Conservation (phyloP, 2,113 vertebrate species). For the Pristiophorus japonicus region DNA sequence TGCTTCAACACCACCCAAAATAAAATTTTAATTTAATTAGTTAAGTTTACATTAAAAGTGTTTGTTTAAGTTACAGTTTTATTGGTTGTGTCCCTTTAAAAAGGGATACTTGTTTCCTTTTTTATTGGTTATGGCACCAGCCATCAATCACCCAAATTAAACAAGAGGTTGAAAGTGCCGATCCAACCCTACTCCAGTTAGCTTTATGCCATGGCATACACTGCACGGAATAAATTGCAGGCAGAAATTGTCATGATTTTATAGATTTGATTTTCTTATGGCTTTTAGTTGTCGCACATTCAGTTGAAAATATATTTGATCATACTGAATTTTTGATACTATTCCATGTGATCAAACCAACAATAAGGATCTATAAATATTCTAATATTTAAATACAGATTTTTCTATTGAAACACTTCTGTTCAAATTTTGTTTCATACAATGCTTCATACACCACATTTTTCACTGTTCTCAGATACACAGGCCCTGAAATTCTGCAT, state of each 20-base stretch:
- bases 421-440: too few relatives aligned
- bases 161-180: not conserved
- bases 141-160: too few relatives aligned
- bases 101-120: too few relatives aligned
- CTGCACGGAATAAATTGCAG: not conserved
- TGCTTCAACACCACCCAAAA: too few relatives aligned
- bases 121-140: too few relatives aligned
- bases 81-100: too few relatives aligned
- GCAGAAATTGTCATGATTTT: not conserved
- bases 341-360: not conserved
- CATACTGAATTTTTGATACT: not conserved
- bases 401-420: not conserved
- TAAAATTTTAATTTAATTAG: too few relatives aligned
- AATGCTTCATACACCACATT: not conserved
- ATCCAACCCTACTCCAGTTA: not conserved
- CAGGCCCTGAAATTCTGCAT: not conserved
- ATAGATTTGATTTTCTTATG: not conserved
- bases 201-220: not conserved
- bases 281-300: not conserved
- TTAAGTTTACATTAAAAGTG: too few relatives aligned
- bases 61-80: too few relatives aligned
- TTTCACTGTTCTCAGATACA: not conserved
- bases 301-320: not conserved
- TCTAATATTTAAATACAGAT: not conserved
- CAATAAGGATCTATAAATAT: conserved; percentile 9